Conservation (phyloP, 2,113 vertebrate genomes). For the Misgurnus anguillicaudatus region DNA sequence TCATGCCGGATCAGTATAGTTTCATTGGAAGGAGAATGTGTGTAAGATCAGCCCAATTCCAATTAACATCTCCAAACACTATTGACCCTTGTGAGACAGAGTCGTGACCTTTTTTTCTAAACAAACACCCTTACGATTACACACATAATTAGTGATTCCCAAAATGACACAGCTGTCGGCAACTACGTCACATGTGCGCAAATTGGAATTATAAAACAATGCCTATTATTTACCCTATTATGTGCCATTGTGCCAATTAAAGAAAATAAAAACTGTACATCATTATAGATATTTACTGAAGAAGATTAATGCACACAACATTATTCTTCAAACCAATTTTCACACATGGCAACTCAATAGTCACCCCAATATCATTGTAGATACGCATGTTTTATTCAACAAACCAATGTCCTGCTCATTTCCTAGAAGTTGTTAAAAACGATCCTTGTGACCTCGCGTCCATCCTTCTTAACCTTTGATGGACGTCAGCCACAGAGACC, state of each 20-base stretch:
- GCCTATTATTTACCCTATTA: not conserved
- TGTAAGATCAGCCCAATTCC: constrained; percentile 52
- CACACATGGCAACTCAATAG: constrained; percentile 11
- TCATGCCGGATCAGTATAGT: constrained; percentile 49
- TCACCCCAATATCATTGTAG: constrained; percentile 7
- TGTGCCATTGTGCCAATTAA: not conserved
- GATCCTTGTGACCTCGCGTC: constrained; percentile 16
- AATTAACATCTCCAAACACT: constrained; percentile 74
- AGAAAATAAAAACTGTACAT: not conserved
- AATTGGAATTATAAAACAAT: not conserved
- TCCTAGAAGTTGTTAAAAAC: constrained; percentile 42
- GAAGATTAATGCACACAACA: not conserved
- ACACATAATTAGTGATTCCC: not conserved
- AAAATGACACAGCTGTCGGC: not conserved
- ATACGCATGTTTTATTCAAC: constrained; percentile 8
- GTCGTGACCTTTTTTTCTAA: not conserved
- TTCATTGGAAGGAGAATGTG: constrained; percentile 28
- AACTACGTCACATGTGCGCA: not conserved
- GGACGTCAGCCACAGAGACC: not conserved
- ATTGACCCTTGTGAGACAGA: constrained; percentile 33
- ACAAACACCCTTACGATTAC: not conserved
- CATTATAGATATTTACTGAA: too few relatives aligned
- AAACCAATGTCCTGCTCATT: constrained; percentile 35
- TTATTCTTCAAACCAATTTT: not conserved
- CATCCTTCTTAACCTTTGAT: constrained; percentile 16